Conservation (phyloP, 2,888 invertebrate species). For the Hypolimnas misippus region DNA sequence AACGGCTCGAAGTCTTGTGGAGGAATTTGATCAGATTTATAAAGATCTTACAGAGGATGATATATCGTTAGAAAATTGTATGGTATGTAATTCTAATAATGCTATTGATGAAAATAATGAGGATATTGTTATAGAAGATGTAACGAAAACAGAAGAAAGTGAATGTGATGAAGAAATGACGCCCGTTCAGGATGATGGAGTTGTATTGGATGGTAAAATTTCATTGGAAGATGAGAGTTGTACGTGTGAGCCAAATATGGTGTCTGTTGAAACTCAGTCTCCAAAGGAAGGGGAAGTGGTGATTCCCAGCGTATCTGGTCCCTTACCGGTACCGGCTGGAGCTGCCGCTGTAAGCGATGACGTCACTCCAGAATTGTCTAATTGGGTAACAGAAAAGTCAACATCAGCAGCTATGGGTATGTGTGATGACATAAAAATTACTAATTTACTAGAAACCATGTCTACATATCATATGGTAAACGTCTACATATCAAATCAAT, state of each 20-base stretch:
- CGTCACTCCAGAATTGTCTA: constrained; percentile 43
- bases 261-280: constrained; percentile 40
- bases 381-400: constrained; percentile 48
- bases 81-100: constrained; percentile 43
- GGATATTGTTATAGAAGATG: not conserved
- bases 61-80: constrained; percentile 41
- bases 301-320: constrained; percentile 53
- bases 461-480: too few relatives aligned
- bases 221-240: constrained; percentile 36
- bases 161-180: constrained; percentile 23
- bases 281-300: constrained; percentile 28
- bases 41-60: constrained; percentile 60
- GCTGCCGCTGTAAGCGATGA: constrained; percentile 53
- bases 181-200: not conserved
- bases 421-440: too few relatives aligned
- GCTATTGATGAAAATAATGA: constrained; percentile 40
- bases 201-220: constrained; percentile 10
- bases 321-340: constrained; percentile 67
- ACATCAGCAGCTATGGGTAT: not conserved
- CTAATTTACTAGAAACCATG: too few relatives aligned
- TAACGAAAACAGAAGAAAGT: constrained; percentile 37
- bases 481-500: too few relatives aligned
- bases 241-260: constrained; percentile 38
- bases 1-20: constrained; percentile 74
- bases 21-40: constrained; percentile 75